Evolutionary conservation across 1,140 invertebrate species (phyloP).

Genomic region (Drosophila murphyi): DNA sequence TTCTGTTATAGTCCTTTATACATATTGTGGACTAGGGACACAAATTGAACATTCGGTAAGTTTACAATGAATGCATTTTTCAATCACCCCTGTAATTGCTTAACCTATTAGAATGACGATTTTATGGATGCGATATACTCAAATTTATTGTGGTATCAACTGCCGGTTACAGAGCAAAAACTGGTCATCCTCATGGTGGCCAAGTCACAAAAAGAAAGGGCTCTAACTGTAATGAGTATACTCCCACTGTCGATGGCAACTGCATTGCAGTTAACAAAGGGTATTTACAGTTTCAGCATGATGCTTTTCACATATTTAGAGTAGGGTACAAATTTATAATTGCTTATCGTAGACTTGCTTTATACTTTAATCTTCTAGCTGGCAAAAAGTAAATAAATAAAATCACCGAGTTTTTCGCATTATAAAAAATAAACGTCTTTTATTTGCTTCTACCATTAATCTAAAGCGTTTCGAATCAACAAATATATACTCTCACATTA

Average conservation of each 20-base stretch:
- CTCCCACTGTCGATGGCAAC: conserved; percentile 66
- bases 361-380: neutral
- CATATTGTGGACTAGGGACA: no score
- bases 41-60: no score
- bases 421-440: no score
- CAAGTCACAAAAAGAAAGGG: conserved; percentile 58
- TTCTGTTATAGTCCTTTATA: no score
- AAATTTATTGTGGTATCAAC: conserved; percentile 63
- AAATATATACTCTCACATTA: no score
- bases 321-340: conserved; percentile 8
- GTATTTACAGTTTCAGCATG: conserved; percentile 72
- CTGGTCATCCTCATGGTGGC: conserved; percentile 64
- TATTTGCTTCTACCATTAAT: no score
- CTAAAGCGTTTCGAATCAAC: no score
- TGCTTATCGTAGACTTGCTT: neutral
- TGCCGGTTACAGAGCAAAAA: conserved; percentile 53
- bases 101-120: conserved; percentile 45
- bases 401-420: no score
- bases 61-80: no score
- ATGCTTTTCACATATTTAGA: conserved; percentile 63
- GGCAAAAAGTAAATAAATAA: neutral
- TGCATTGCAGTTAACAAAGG: conserved; percentile 63
- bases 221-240: conserved; percentile 51
- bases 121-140: conserved; percentile 50
- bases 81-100: neutral